Percentiles rank a stretch among this genome's conserved stretches.
Conservation (phyloP, 2,797 vertebrate species). For the Psittacula echo region DNA sequence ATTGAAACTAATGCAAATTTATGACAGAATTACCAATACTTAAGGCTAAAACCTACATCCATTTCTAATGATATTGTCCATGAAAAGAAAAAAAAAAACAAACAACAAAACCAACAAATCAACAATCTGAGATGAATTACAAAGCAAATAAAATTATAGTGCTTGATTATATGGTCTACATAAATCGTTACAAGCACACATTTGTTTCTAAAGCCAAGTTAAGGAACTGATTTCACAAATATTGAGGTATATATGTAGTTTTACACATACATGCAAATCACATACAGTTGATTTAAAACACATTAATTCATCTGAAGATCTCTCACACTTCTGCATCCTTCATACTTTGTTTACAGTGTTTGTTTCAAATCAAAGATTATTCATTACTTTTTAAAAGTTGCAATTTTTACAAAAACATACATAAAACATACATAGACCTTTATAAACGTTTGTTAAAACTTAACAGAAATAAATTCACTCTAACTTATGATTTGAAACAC, state of each 20-base stretch:
- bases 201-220: neutral
- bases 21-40: neutral
- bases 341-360: neutral
- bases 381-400: neutral
- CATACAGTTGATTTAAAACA: neutral
- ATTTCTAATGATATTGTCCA: neutral
- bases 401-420: neutral
- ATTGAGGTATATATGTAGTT: neutral
- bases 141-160: neutral
- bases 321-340: neutral
- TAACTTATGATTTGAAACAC: neutral
- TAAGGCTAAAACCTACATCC: neutral
- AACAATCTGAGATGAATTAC: neutral
- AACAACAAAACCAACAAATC: no score
- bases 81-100: neutral
- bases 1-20: neutral
- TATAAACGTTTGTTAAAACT: neutral
- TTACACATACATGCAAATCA: neutral
- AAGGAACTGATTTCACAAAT: neutral
- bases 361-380: neutral
- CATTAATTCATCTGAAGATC: neutral
- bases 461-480: neutral
- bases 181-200: neutral
- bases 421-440: neutral
- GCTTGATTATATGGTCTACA: neutral